Evolutionary conservation across 2,797 vertebrate species (phyloP).

Genomic region (Oophaga sylvatica): DNA sequence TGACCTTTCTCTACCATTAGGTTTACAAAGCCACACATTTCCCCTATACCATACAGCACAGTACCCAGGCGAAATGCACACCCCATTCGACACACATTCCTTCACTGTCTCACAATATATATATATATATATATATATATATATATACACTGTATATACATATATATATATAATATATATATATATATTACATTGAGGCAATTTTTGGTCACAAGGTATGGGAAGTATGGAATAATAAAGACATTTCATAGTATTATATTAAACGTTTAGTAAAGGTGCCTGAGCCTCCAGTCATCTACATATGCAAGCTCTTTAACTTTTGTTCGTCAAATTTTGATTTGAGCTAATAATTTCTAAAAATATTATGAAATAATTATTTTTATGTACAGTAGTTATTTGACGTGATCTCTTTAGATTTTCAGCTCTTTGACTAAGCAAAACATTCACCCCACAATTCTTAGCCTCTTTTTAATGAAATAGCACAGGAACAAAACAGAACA

Average conservation of each 20-base stretch:
- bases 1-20: too few relatives aligned
- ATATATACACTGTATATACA: too few relatives aligned
- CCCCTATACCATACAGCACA: too few relatives aligned
- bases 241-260: not conserved
- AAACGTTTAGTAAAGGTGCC: not conserved
- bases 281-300: not conserved
- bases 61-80: too few relatives aligned
- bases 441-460: not conserved
- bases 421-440: slow-evolving; percentile 11
- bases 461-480: not conserved
- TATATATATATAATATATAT: too few relatives aligned
- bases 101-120: too few relatives aligned
- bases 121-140: too few relatives aligned
- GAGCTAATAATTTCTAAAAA: not conserved
- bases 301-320: not conserved
- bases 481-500: not conserved
- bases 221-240: not conserved
- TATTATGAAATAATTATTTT: not conserved
- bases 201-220: too few relatives aligned
- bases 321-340: not conserved
- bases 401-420: not conserved
- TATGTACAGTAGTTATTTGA: not conserved
- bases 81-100: too few relatives aligned
- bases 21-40: too few relatives aligned
- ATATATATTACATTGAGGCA: too few relatives aligned